Base-by-base conservation (phyloP, 2,888 invertebrate species). In the Griposia aprilina region DNA sequence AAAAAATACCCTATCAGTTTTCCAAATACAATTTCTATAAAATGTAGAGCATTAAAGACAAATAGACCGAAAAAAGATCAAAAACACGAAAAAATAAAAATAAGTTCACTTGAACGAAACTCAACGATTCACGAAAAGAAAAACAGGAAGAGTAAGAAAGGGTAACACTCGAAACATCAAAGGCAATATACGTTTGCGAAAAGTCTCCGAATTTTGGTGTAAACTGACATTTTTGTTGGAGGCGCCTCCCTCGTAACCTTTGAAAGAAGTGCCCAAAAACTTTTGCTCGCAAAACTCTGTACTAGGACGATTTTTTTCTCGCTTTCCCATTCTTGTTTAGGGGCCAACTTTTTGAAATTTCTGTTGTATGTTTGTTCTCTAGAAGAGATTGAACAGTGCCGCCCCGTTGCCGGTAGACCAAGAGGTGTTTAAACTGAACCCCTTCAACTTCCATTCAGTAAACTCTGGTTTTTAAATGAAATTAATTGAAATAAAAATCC, bases 121-220 rank as follows among this genome's bases (percentile, higher is more conserved):
- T 82, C 82, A 85, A 82, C 72, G 74, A 71, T 92, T 91, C 91
- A 91, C 90, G 92, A 89, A 88, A 89, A 88, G 84, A 86, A 86
- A 91, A 89, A 89, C 85, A 76, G 79, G 85, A 77, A 82, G 73
- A 84, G 87, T 76, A 77, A 89, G 88, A 91, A 90, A 89, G 94
- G 93, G 93, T 90, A 91, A 90, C 92, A 89, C 92, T 92, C 89
- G 52, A 88, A 87, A 93, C 93, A 92, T 94, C 94, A 95, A 95
- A 94, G 92, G 86, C 85, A 89, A 90, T 90, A 90, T 90, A 91
- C 89, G 91, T 92, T 90, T 83, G 83, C 55, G 76, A 81, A 93
- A 93, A 92, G 89, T 91, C 89, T 86, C 82, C 81, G 87, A 90
- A 90, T 85, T 84, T 86, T 78, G 82, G 87, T 87, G 81, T 82